phyloP scores from a whole-genome alignment of 2,888 invertebrate genomes.

The Apamea anceps region DNA sequence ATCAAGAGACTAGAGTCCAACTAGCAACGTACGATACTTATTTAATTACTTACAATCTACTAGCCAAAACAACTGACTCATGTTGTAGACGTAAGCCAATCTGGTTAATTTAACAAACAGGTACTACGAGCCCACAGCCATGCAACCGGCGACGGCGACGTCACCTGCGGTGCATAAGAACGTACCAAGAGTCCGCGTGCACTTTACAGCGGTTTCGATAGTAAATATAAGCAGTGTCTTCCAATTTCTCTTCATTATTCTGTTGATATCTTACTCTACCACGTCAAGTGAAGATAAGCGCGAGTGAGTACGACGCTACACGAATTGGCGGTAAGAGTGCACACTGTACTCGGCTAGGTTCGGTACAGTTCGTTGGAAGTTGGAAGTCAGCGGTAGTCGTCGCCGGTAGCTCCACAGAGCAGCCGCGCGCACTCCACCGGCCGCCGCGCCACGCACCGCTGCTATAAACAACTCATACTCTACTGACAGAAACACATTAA shows the following conservation, averaged over 20 bases:
- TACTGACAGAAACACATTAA: conserved; percentile 77
- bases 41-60: conserved; percentile 42
- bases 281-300: conserved; percentile 57
- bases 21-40: conserved; percentile 37
- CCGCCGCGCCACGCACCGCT: conserved; percentile 67
- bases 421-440: conserved; percentile 63
- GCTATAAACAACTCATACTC: conserved; percentile 82
- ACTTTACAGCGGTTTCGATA: conserved; percentile 42
- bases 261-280: conserved; percentile 70
- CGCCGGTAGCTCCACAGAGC: conserved; percentile 74
- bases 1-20: conserved; percentile 14
- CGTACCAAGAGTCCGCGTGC: conserved; percentile 36
- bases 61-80: conserved; percentile 49
- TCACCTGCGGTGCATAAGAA: conserved; percentile 37
- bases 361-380: conserved; percentile 74
- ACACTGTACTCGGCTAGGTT: conserved; percentile 73
- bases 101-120: conserved; percentile 29
- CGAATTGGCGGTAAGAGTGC: conserved; percentile 77
- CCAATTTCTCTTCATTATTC: conserved; percentile 57
- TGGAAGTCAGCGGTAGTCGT: conserved; percentile 73
- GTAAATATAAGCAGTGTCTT: conserved; percentile 55
- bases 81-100: conserved; percentile 34
- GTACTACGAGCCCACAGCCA: conserved; percentile 13
- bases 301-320: conserved; percentile 76
- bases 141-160: conserved; percentile 35